phyloP scores from a whole-genome alignment of 2,797 vertebrate species.

The Poeciliopsis turneri region DNA sequence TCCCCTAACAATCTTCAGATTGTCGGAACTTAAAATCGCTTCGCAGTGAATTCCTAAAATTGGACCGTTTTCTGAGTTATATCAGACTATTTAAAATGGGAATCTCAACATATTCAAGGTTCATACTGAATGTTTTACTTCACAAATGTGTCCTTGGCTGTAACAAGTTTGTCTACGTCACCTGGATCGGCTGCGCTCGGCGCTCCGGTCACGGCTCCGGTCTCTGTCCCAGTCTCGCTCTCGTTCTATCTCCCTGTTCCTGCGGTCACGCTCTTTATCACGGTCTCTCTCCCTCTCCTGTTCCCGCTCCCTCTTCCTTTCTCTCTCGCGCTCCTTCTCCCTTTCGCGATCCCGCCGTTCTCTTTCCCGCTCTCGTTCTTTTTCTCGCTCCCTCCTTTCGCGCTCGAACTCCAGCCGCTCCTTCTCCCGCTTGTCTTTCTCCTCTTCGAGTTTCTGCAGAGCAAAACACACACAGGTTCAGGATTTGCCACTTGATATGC shows the following conservation, averaged over 20 bases:
- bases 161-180: slow-evolving; percentile 41
- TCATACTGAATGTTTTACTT: neutral
- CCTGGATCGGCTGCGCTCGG: slow-evolving; percentile 89
- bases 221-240: slow-evolving; percentile 82
- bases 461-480: slow-evolving; percentile 82
- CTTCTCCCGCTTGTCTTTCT: slow-evolving; percentile 95
- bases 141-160: neutral
- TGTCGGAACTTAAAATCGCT: neutral
- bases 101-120: neutral
- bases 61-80: neutral
- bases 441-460: slow-evolving; percentile 98
- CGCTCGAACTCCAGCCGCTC: slow-evolving; percentile 88
- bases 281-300: slow-evolving; percentile 84
- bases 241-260: slow-evolving; percentile 78
- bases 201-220: slow-evolving; percentile 76
- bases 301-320: slow-evolving; percentile 84
- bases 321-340: slow-evolving; percentile 87
- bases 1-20: neutral
- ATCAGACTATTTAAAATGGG: neutral
- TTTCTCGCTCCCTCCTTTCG: slow-evolving; percentile 82
- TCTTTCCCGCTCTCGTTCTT: slow-evolving; percentile 78
- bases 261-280: slow-evolving; percentile 76
- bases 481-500: slow-evolving; percentile 25
- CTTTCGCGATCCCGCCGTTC: slow-evolving; percentile 78
- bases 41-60: neutral